A percentile compares a stretch with the other conserved stretches of the same genome.
Evolutionary conservation across 2,113 vertebrate genomes (phyloP).

Genomic region (Macquaria ambigua): DNA sequence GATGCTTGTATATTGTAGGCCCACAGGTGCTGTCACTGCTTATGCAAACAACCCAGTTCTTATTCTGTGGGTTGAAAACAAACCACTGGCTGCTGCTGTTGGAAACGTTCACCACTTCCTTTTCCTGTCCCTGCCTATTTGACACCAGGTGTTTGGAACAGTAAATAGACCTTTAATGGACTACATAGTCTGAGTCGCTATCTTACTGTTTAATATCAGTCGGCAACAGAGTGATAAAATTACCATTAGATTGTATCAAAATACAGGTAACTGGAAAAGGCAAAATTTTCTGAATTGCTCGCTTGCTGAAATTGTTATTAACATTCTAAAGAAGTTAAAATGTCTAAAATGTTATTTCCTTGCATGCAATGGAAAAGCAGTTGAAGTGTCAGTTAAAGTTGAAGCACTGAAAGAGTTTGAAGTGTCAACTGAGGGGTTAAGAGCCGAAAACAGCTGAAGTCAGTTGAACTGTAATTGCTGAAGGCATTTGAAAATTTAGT

Average conservation of each 20-base stretch:
- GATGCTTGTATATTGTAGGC: background rate
- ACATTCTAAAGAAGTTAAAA: no score
- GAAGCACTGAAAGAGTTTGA: no score
- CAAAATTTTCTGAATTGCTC: background rate
- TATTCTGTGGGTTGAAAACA: constrained; percentile 11
- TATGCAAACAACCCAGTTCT: background rate
- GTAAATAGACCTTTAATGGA: background rate
- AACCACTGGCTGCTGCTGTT: background rate
- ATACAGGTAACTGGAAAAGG: background rate
- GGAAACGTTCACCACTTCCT: constrained; percentile 47
- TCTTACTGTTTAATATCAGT: background rate
- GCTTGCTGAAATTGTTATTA: background rate
- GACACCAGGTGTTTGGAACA: constrained; percentile 3
- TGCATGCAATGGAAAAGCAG: background rate
- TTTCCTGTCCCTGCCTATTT: constrained; percentile 30
- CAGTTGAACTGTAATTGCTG: no score
- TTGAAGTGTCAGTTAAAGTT: no score
- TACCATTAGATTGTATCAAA: background rate
- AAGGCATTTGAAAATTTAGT: no score
- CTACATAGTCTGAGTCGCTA: background rate
- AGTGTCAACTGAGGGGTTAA: no score
- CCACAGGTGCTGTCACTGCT: background rate
- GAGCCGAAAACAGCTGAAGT: no score
- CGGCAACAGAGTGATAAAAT: background rate
- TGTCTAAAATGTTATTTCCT: background rate